Evolutionary conservation across 2,113 vertebrate genomes (phyloP), one percentile per base, ranked within the genome.

Genomic region (Pteronura brasiliensis): DNA sequence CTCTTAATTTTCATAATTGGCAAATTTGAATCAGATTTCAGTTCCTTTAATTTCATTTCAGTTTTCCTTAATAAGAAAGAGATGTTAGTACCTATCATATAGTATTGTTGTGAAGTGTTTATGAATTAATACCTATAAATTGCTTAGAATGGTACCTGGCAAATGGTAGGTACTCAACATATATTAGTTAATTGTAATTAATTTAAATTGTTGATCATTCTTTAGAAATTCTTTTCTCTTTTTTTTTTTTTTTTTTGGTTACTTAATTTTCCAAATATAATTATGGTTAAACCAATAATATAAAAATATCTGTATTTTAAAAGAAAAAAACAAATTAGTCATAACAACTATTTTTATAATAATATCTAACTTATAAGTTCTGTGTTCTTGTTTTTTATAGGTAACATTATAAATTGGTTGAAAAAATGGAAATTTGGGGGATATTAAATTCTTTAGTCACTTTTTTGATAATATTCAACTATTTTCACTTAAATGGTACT

Each of bases 241-340:
- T 49, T 18, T 52, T 59, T 82, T 61, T 96, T 47, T 49, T 49
- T 18, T 52, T 59, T 82, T 61, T 96, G 69, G 10, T 82, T 82
- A 61, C 3, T 63, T 72, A 57, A 42, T 74, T 96, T 96, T 69
- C 4, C 76, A 81, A 71, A n/a, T 71, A 55, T 27, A 87, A 36
- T 90, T 74, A 79, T 85, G 91, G 27, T 91, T 85, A 93, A 93
- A 69, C 23, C 20, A 90, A n/a, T 72, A 87, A 27, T 93, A 80
- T 93, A 71, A 91, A 95, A 88, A 63, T 61, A 63, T 63, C 61
- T 29, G 11, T 82, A 81, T 88, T 93, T 96, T 90, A 23, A 90
- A 95, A 95, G 49, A 85, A 77, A 71, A 76, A 93, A 83, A 36
- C 7, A 71, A 57, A n/a, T 90, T 86, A 71, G n/a, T 82, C 20